Conservation (phyloP, 2,797 vertebrate genomes). For the Epinephelus coioides region DNA sequence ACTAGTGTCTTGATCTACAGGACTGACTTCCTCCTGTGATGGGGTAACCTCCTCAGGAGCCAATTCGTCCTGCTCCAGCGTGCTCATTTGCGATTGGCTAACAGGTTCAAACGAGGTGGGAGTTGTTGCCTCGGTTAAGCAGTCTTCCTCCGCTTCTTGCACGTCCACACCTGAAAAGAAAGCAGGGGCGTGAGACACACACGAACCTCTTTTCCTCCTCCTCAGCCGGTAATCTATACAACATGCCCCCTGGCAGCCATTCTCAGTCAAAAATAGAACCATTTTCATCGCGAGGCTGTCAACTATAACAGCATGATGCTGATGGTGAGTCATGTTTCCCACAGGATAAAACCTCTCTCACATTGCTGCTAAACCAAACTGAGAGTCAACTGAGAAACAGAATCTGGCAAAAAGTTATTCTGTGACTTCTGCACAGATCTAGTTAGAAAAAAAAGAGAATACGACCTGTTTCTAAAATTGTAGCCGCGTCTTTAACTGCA, state of each 20-base stretch:
- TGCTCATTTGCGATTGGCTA: constrained; percentile 71
- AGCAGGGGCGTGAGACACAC: constrained; percentile 41
- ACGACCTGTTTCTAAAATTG: constrained; percentile 42
- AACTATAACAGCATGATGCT: constrained; percentile 70
- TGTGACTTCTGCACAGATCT: constrained; percentile 39
- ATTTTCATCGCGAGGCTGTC: constrained; percentile 70
- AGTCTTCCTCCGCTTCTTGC: constrained; percentile 76
- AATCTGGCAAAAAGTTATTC: constrained; percentile 37
- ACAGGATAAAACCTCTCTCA: constrained; percentile 65
- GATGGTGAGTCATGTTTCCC: constrained; percentile 77
- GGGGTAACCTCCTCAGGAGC: constrained; percentile 54
- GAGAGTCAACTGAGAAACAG: constrained; percentile 49
- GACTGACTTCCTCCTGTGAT: constrained; percentile 53
- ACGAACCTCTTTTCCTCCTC: constrained; percentile 22
- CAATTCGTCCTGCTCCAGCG: constrained; percentile 61
- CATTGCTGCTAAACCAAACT: constrained; percentile 50
- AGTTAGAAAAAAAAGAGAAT: neutral
- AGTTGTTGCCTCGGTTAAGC: constrained; percentile 76
- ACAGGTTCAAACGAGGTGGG: constrained; percentile 64
- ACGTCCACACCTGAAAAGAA: constrained; percentile 77
- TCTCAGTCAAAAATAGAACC: constrained; percentile 72
- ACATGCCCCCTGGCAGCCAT: constrained; percentile 51
- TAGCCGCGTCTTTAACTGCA: neutral
- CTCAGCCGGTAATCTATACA: constrained; percentile 56
- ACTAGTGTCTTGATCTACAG: constrained; percentile 44